Evolutionary conservation across 2,888 invertebrate species (phyloP), one percentile per base, ranked within the genome.

Genomic region (Brenthis daphne): DNA sequence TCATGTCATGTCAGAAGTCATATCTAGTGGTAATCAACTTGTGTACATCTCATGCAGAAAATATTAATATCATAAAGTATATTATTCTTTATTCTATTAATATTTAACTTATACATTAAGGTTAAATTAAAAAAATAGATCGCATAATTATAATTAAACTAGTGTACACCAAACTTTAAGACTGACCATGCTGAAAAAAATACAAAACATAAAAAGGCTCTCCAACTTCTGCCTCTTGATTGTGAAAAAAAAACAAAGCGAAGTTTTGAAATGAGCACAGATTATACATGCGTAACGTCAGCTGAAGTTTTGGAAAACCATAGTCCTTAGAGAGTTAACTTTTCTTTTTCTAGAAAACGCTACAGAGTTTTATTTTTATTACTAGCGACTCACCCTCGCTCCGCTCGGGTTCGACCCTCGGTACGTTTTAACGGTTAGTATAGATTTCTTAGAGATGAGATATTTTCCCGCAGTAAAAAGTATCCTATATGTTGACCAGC

Each of bases 231-330:
- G 73, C 74, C 68, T 70, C 73, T 74, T 76, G 75, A 76, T 76
- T 74, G 75, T 75, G 58, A 64, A 64, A 73, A 75, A 77, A 78
- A 78, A 81, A 77, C 75, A 78, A 79, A 80, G 54, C 60, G 29
- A 77, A 77, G 71, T 74, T 75, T 73, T 65, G 67, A 77, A 80
- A 85, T 82, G 81, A 84, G 82, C 74, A 69, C 75, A 76, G 78
- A 85, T 85, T 85, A 85, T 85, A 83, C 84, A 85, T 85, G 83
- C 85, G 82, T 83, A 79, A 77, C 81, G 78, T 77, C 80, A 77
- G 80, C 76, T 77, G 75, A 74, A 74, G 73, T 73, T 76, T 72
- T 65, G 71, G 70, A 71, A 69, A 71, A 68, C 37, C 71, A 53
- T 63, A 24, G 64, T 48, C 66, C 66, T 66, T 63, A 47, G 48